Base-by-base conservation (phyloP, 1,140 invertebrate species). In the Spodoptera litura region DNA sequence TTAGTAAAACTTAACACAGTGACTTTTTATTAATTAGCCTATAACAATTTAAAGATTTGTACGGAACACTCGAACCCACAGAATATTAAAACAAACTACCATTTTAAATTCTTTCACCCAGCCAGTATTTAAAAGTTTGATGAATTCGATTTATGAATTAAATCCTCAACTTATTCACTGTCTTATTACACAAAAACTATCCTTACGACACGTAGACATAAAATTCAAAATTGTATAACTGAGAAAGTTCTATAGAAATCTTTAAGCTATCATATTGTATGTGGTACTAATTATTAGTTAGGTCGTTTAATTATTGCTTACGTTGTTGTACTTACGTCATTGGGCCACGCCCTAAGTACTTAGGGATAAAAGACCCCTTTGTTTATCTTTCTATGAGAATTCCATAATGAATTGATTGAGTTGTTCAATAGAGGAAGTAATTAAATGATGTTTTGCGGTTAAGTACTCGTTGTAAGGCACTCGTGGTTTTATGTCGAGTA, bases 341-440 rank as follows among this genome's bases (percentile, higher is more conserved):
- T 66, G 78, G 13, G 68, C 85, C 79, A 88, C 92, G 89, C 92
- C 92, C 92, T 89, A 89, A 87, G 53, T 82, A 59, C 66, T 80
- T 70, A 78, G 61, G 85, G 70, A 91, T 87, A 92, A 92, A 31
- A 88, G 84, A 84, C 72, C 66, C 84, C 84, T 92, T 93, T 93
- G 92, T 93, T 92, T 93, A 92, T 89, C 81, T 74, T 76, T 79
- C 80, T 88, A 89, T 91, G 87, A 90, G 87, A 89, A 88, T 78
- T 79, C 89, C 86, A 77, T 77, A 91, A 91, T 91, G 85, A 84
- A 84, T 84, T 84, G 88, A 89, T 88, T 85, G 88, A 90, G 85
- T 77, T 70, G 79, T 85, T 87, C 78, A 83, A 81, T 82, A 78
- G 83, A 87, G 87, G 89, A 88, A 86, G 88, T 87, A 93, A 93